Evolutionary conservation across 1,140 invertebrate genomes (phyloP).

Genomic region (Geopemphigus sp.): DNA sequence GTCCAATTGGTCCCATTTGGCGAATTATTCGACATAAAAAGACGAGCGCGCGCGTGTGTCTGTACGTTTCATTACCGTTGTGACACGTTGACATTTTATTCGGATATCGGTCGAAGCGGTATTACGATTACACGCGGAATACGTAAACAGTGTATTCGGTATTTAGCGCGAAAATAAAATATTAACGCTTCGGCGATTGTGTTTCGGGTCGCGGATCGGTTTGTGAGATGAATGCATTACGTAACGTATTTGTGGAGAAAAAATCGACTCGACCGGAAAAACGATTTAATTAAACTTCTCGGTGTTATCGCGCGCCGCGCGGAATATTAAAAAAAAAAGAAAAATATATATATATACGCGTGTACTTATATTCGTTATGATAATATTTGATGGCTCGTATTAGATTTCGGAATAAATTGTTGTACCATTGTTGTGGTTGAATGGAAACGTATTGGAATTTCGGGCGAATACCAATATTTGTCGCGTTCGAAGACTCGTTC

Average conservation of each 20-base stretch:
- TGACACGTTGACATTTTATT: background rate
- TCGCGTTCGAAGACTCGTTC: background rate
- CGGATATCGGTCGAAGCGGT: background rate
- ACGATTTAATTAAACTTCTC: background rate
- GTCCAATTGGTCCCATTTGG: slow-evolving; percentile 2
- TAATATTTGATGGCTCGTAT: no score
- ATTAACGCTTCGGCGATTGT: background rate
- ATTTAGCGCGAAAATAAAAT: background rate
- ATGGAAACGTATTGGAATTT: background rate
- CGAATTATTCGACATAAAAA: background rate
- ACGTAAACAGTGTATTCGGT: no score
- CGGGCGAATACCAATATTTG: background rate
- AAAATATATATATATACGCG: background rate
- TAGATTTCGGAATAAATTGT: no score
- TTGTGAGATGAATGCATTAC: background rate
- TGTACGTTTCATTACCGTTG: background rate
- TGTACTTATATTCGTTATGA: no score
- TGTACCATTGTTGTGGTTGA: no score
- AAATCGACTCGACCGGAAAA: background rate
- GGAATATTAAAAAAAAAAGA: background rate
- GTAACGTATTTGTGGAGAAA: background rate
- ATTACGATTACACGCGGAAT: background rate
- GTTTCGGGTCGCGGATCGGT: background rate
- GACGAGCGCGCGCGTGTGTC: no score
- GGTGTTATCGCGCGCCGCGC: background rate